Conservation (phyloP, 1,140 invertebrate species). For the Phthorimaea operculella region DNA sequence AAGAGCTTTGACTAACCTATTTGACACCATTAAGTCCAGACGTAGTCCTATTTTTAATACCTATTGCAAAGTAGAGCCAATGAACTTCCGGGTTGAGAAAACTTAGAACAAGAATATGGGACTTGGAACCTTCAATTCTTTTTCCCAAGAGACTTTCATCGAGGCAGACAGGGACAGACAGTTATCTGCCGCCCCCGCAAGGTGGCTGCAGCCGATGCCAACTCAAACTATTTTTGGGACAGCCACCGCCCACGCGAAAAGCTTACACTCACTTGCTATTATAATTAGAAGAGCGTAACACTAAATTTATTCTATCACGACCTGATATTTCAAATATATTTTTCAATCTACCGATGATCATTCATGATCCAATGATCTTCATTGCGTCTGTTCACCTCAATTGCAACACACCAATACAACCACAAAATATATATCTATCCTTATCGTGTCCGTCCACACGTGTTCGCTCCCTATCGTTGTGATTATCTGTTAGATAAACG, state of each 20-base stretch:
- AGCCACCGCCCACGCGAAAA: slow-evolving; percentile 55
- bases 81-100: too few species aligned
- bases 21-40: too few species aligned
- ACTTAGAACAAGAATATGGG: too few species aligned
- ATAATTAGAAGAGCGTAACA: slow-evolving; percentile 60
- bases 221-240: slow-evolving; percentile 47
- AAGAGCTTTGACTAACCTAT: too few species aligned
- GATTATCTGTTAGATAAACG: slow-evolving; percentile 48
- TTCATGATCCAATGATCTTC: too few species aligned
- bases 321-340: too few species aligned
- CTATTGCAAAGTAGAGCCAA: too few species aligned
- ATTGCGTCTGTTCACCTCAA: neutral
- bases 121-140: too few species aligned
- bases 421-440: slow-evolving; percentile 15
- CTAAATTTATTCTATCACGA: slow-evolving; percentile 35
- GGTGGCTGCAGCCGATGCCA: slow-evolving; percentile 44
- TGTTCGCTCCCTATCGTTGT: slow-evolving; percentile 19
- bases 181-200: slow-evolving; percentile 11
- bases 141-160: neutral
- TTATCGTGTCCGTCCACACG: slow-evolving; percentile 26
- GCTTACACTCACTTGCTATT: slow-evolving; percentile 62
- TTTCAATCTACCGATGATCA: too few species aligned
- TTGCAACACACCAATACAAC: neutral
- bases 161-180: slow-evolving; percentile 15
- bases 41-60: too few species aligned